phyloP scores from a whole-genome alignment of 2,113 vertebrate genomes.

The Trematocara nigrifrons region DNA sequence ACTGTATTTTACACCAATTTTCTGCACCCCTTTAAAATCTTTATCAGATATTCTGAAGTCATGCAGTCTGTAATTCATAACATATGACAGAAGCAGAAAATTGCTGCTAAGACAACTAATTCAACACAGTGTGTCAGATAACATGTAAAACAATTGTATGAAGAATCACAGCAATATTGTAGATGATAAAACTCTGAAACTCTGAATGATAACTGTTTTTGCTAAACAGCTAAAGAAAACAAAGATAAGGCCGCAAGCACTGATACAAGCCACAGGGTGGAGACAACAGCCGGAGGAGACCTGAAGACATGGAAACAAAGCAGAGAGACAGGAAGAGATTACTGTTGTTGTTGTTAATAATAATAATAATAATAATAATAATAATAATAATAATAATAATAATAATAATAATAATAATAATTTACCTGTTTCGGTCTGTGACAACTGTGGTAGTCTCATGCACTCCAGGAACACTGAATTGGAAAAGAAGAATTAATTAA shows the following conservation, averaged over 20 bases:
- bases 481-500: fast-evolving
- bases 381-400: background rate
- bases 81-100: background rate
- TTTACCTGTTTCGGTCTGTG: background rate
- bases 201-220: background rate
- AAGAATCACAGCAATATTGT: background rate
- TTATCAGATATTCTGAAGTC: background rate
- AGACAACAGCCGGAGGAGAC: background rate
- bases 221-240: background rate
- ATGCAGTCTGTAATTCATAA: background rate
- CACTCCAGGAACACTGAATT: background rate
- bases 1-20: background rate
- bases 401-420: too few relatives aligned
- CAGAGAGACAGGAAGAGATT: background rate
- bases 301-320: background rate
- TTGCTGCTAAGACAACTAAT: background rate
- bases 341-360: background rate
- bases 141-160: background rate
- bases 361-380: background rate
- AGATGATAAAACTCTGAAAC: fast-evolving
- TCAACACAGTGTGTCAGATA: background rate
- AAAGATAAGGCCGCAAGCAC: background rate
- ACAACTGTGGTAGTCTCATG: background rate
- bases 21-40: background rate
- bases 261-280: slow-evolving; percentile 1